Conservation (phyloP, 2,113 vertebrate genomes). For the Dasyurus viverrinus region DNA sequence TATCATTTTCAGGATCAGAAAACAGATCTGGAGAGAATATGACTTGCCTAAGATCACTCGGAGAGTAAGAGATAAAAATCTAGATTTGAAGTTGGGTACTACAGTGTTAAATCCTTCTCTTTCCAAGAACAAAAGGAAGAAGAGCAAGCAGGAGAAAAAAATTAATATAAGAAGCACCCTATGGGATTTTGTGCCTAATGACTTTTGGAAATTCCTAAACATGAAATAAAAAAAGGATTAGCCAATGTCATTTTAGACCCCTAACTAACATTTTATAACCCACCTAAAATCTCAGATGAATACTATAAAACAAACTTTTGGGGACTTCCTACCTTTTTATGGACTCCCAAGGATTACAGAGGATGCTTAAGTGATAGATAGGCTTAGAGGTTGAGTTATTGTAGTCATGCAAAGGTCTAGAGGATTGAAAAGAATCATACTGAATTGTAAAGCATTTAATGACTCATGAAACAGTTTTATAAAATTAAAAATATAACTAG, state of each 20-base stretch:
- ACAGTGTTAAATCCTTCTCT: not conserved
- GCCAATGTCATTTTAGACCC: not conserved
- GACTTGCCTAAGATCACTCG: not conserved
- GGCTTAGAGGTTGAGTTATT: not conserved
- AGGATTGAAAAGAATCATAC: not conserved
- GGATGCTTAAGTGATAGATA: not conserved
- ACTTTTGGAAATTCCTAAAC: conserved; percentile 13
- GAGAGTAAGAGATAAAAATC: not conserved
- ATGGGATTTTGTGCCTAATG: not conserved
- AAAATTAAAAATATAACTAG: conserved; percentile 20
- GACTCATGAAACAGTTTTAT: conserved; percentile 23
- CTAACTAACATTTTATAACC: not conserved
- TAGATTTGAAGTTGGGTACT: not conserved
- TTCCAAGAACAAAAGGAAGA: not conserved
- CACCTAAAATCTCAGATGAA: not conserved
- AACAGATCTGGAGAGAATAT: not conserved
- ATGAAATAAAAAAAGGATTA: not conserved
- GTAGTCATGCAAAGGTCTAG: not conserved
- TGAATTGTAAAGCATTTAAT: not conserved
- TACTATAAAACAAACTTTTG: not conserved
- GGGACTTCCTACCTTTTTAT: not conserved
- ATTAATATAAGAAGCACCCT: not conserved
- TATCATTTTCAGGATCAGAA: not conserved
- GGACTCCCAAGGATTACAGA: not conserved
- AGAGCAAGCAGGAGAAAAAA: not conserved